These are phyloP conservation scores for Cydia amplana DNA, from an alignment of 1,140 invertebrate species.

Conservation along the genomic window DNA sequence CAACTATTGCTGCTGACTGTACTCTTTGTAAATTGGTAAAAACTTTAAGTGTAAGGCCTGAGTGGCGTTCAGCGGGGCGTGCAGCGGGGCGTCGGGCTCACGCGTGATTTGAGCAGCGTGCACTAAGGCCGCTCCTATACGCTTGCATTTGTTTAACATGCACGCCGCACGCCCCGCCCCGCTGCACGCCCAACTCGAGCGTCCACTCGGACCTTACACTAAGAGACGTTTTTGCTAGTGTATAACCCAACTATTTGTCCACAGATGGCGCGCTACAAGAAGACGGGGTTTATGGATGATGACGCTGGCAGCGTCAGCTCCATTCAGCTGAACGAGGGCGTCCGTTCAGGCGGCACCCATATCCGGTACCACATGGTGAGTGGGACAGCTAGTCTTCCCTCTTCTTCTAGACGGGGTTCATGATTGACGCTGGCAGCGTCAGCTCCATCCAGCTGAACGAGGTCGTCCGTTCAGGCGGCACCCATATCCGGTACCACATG, in stretches of 20 bases:
- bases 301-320: constrained; percentile 90
- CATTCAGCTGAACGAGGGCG: constrained; percentile 87
- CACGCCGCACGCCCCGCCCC: too few species aligned
- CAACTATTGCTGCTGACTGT: too few species aligned
- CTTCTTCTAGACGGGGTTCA: constrained; percentile 86
- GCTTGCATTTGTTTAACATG: too few species aligned
- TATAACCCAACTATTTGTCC: constrained; percentile 15
- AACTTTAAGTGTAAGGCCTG: too few species aligned
- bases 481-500: constrained; percentile 89
- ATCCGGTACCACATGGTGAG: constrained; percentile 88
- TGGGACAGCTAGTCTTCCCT: too few species aligned
- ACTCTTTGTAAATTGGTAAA: too few species aligned
- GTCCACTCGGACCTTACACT: too few species aligned
- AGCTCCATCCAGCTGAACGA: constrained; percentile 89
- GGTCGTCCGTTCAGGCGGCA: constrained; percentile 86
- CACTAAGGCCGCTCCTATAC: too few species aligned
- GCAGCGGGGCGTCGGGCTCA: too few species aligned
- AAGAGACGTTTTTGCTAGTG: not conserved
- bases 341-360: constrained; percentile 87
- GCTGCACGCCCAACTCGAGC: too few species aligned
- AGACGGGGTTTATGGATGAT: constrained; percentile 90
- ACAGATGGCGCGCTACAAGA: constrained; percentile 92
- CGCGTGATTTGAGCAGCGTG: too few species aligned
- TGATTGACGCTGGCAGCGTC: constrained; percentile 89
- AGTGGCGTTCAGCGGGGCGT: too few species aligned